Conservation (phyloP, 23 tunicate species). For the Pegea sp. region DNA sequence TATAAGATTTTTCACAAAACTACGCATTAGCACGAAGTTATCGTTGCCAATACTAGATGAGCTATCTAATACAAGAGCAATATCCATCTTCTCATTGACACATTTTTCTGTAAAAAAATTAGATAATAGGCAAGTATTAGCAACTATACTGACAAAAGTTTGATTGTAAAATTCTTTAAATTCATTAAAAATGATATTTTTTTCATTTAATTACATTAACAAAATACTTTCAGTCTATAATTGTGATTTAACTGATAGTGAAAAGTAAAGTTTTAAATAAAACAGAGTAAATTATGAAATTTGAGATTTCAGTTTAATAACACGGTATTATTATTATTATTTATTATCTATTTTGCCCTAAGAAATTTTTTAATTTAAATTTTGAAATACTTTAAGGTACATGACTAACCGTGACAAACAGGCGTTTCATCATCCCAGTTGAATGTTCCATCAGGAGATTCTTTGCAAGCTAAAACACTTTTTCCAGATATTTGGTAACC, state of each 20-base stretch:
- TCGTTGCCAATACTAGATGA: constrained; percentile 8
- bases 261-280: too few relatives aligned
- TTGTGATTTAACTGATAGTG: too few relatives aligned
- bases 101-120: not conserved
- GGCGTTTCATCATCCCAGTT: constrained; percentile 16
- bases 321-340: too few relatives aligned
- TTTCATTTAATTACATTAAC: too few relatives aligned
- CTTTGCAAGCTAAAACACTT: constrained; percentile 2
- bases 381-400: not conserved
- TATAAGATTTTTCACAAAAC: constrained; percentile 4
- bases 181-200: not conserved
- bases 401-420: constrained; percentile 10
- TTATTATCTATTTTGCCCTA: too few relatives aligned
- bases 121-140: too few relatives aligned
- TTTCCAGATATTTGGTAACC: constrained; percentile 13
- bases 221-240: too few relatives aligned
- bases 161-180: not conserved
- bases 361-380: too few relatives aligned
- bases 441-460: not conserved
- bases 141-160: too few relatives aligned
- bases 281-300: too few relatives aligned
- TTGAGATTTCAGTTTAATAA: too few relatives aligned
- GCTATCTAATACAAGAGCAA: constrained; percentile 14
- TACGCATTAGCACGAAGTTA: constrained; percentile 5
- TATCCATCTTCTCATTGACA: constrained; percentile 4